Evolutionary conservation across 2,888 invertebrate genomes (phyloP).

Genomic region (Ceratothoa steindachneri): DNA sequence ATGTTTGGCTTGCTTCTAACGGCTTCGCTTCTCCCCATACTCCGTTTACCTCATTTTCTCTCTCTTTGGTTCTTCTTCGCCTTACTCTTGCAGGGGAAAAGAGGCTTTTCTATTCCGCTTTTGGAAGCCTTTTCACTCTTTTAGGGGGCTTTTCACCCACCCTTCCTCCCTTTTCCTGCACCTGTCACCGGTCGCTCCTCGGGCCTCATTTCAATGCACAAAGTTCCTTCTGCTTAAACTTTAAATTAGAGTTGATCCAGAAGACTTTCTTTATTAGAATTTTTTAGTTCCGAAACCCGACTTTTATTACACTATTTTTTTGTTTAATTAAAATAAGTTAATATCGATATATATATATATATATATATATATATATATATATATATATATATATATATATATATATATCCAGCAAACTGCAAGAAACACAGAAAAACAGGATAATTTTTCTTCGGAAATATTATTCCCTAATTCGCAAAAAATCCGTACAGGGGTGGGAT

Average conservation of each 20-base stretch:
- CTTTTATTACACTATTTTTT: constrained; percentile 9
- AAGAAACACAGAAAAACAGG: too few species aligned
- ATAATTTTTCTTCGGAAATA: too few species aligned
- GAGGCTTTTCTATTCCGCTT: neutral
- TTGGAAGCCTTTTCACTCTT: neutral
- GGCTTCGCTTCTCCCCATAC: neutral
- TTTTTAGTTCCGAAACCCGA: constrained; percentile 5
- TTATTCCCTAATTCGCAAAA: too few species aligned
- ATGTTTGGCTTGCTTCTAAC: neutral
- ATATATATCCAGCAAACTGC: constrained; percentile 11
- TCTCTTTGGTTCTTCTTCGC: neutral
- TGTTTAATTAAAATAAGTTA: constrained; percentile 6
- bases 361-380: constrained; percentile 17
- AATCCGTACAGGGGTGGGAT: too few species aligned
- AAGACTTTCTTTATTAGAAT: constrained; percentile 11
- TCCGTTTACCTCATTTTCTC: neutral
- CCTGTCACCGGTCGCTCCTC: constrained; percentile 7
- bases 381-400: constrained; percentile 19
- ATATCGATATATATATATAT: constrained; percentile 19
- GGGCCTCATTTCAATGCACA: constrained; percentile 13
- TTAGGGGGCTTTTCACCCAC: neutral
- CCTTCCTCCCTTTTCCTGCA: neutral
- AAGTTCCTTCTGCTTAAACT: constrained; percentile 13
- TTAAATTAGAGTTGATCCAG: constrained; percentile 8
- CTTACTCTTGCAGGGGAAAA: too few species aligned